Evolutionary conservation across 2,113 vertebrate species (phyloP).

Genomic region (Lepus americanus): DNA sequence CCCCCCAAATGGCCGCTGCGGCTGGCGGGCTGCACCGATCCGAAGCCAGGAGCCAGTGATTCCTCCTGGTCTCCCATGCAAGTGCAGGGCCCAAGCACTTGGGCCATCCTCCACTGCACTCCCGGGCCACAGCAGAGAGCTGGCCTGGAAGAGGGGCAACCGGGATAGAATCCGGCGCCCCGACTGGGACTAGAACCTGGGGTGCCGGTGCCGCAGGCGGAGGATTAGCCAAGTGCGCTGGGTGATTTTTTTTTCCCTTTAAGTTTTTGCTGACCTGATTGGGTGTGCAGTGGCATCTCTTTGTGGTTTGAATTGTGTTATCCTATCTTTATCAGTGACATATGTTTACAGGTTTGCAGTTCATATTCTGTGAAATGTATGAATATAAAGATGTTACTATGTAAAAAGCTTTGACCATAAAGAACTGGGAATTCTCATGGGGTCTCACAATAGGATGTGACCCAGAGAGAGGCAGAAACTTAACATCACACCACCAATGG

Average conservation of each 20-base stretch:
- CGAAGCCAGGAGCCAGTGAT: too few relatives aligned
- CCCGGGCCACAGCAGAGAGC: too few relatives aligned
- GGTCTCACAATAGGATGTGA: not conserved
- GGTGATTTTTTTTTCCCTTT: not conserved
- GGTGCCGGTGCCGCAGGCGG: too few relatives aligned
- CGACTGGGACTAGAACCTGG: too few relatives aligned
- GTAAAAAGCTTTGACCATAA: not conserved
- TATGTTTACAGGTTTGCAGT: not conserved
- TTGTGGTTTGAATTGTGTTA: not conserved
- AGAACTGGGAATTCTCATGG: not conserved
- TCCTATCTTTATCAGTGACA: not conserved
- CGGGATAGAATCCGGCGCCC: too few relatives aligned
- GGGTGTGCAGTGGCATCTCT: not conserved
- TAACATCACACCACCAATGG: not conserved
- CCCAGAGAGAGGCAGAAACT: not conserved
- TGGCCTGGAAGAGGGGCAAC: too few relatives aligned
- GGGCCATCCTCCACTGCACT: too few relatives aligned
- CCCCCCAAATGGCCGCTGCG: too few relatives aligned
- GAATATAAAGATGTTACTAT: constrained; percentile 27
- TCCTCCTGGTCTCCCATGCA: too few relatives aligned
- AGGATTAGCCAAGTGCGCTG: too few relatives aligned
- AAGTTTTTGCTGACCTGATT: not conserved
- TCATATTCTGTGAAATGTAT: not conserved
- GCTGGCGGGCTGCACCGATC: too few relatives aligned
- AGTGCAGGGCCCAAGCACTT: too few relatives aligned